Evolutionary conservation across 2,797 vertebrate genomes (phyloP).

Genomic region (Rallus crepitans): DNA sequence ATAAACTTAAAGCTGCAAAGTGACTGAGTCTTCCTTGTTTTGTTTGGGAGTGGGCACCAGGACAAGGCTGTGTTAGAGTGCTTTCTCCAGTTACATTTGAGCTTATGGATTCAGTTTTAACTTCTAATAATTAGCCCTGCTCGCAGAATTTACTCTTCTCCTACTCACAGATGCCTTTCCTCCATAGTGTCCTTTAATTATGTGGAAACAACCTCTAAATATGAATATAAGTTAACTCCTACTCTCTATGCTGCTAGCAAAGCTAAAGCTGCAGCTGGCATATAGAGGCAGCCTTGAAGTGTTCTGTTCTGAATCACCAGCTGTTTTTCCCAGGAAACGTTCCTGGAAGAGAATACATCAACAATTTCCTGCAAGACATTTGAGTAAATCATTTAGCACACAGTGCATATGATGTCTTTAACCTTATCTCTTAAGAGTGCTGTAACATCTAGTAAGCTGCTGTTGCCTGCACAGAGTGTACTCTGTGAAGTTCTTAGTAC

Average conservation of each 20-base stretch:
- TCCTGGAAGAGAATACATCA: slow-evolving; percentile 67
- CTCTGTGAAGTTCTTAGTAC: slow-evolving; percentile 26
- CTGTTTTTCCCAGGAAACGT: slow-evolving; percentile 35
- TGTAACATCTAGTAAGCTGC: neutral
- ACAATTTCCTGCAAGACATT: slow-evolving; percentile 59
- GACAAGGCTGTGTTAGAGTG: neutral
- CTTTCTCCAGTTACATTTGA: neutral
- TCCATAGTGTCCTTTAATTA: neutral
- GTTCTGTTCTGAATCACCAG: neutral
- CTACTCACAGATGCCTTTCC: neutral
- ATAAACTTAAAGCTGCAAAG: neutral
- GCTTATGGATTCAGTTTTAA: neutral
- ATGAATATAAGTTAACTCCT: neutral
- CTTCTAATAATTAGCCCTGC: neutral
- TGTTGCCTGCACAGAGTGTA: slow-evolving; percentile 43
- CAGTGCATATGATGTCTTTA: neutral
- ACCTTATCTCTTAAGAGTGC: slow-evolving; percentile 37
- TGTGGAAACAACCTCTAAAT: neutral
- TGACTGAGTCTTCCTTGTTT: neutral
- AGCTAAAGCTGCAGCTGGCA: slow-evolving; percentile 12
- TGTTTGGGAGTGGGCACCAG: neutral
- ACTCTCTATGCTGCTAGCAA: neutral
- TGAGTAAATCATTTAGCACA: slow-evolving; percentile 24
- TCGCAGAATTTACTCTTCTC: neutral
- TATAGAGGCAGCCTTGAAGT: neutral